Conservation (phyloP, 2,113 vertebrate species). For the Macquaria ambigua region DNA sequence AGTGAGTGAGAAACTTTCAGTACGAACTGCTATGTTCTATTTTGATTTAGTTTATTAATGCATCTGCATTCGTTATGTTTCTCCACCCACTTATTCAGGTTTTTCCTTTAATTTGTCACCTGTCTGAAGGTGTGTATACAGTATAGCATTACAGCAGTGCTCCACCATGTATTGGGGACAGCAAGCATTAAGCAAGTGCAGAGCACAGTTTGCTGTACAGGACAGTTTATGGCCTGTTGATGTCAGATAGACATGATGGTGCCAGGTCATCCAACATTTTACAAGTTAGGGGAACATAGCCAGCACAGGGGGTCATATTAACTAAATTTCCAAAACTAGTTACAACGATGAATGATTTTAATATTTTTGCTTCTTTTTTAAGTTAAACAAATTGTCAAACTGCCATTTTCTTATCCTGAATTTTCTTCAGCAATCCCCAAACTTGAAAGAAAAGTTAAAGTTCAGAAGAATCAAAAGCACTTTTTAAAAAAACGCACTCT, state of each 20-base stretch:
- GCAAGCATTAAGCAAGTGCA: no score
- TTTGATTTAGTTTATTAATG: neutral
- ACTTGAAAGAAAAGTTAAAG: neutral
- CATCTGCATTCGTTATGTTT: neutral
- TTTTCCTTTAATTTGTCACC: neutral
- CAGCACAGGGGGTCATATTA: neutral
- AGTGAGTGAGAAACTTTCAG: conserved; percentile 8
- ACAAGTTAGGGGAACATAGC: neutral
- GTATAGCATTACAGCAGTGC: no score
- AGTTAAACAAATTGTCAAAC: neutral
- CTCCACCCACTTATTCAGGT: neutral
- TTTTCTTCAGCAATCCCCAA: neutral
- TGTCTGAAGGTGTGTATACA: no score
- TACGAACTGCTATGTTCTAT: neutral
- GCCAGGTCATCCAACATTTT: neutral
- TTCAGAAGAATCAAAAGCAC: neutral
- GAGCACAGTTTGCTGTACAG: neutral
- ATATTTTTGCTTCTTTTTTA: no score
- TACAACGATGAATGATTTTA: no score
- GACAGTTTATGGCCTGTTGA: neutral
- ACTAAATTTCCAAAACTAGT: neutral
- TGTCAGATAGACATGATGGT: neutral
- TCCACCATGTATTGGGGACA: neutral
- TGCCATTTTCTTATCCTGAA: neutral
- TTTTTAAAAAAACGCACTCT: neutral